Evolutionary conservation across 2,888 invertebrate genomes (phyloP), one percentile per base, ranked within the genome.

Genomic region (Scaptodrosophila latifasciaeformis): DNA sequence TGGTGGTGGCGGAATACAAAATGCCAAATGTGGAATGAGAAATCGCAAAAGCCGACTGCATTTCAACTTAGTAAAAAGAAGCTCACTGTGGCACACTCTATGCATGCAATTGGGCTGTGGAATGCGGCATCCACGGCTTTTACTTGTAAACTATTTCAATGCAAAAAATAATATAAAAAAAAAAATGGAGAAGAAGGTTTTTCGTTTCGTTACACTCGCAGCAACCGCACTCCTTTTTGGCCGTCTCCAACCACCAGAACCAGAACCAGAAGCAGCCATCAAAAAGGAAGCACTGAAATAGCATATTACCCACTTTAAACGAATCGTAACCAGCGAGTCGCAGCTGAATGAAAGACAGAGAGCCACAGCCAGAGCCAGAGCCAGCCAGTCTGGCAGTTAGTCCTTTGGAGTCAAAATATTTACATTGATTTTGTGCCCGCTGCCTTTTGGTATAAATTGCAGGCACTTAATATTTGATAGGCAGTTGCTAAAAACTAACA

Each of bases 401-500:
- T 37, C 34, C 54, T n/a, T n/a, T 51, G 54, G 62, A 43, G 44
- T 45, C 59, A 76, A 72, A 79, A 79, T 79, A 79, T 79, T 79
- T 76, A 79, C 77, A 79, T 72, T 72, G 71, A 72, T 72, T 78
- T 67, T 24, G 49, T 34, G 42, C 24, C 27, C 30, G 27, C 52
- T 63, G 57, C 45, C 30, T 24, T 35, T 52, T 49, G 29, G 55
- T 79, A 71, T 71, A 71, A 71, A 79, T 71, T 71, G 71, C 72
- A 59, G 65, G 65, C 71, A 71, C 71, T 71, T 71, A 79, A 61
- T 54, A 68, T 79, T 76, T 79, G 79, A 71, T 71, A 76, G 79
- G 62, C 76, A 62, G 6, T 24, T 19, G n/a, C 10, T 7, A 18
- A n/a, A 35, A 31, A 31, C 46, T n/a, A n/a, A 34, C 44, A 60